Conservation (phyloP, 2,113 vertebrate species). For the Bostrychus sinensis region DNA sequence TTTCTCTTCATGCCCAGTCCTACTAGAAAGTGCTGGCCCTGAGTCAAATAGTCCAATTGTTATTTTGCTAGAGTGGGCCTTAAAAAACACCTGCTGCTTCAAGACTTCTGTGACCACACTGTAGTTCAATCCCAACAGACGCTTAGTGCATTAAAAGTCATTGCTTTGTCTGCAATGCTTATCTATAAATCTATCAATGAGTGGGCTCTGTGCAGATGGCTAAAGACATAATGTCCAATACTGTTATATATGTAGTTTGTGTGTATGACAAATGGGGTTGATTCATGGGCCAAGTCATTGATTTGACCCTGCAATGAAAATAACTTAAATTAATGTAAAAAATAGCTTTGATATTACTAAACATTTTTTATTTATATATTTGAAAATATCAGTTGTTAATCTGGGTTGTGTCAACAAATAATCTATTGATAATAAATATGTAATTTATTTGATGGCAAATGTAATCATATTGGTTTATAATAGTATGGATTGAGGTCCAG, state of each 20-base stretch:
- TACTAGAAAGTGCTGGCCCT: too few species aligned
- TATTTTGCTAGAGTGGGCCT: not conserved
- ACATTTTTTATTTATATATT: too few species aligned
- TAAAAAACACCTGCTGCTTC: slow-evolving; percentile 34
- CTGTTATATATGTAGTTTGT: slow-evolving; percentile 23
- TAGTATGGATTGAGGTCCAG: too few species aligned
- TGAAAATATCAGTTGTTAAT: too few species aligned
- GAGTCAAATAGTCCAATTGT: not conserved
- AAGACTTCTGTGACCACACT: slow-evolving; percentile 5
- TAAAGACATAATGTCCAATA: slow-evolving; percentile 16
- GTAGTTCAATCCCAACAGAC: slow-evolving; percentile 38
- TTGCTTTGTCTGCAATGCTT: slow-evolving; percentile 35
- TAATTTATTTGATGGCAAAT: too few species aligned
- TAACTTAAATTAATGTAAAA: slow-evolving; percentile 10
- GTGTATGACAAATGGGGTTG: slow-evolving; percentile 68
- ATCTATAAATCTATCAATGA: slow-evolving; percentile 62
- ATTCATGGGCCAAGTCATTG: slow-evolving; percentile 59
- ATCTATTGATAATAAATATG: too few species aligned
- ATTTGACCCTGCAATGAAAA: slow-evolving; percentile 69
- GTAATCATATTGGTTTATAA: too few species aligned
- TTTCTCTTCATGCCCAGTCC: not conserved
- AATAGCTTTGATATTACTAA: not conserved
- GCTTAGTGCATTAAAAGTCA: slow-evolving; percentile 11
- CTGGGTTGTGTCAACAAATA: too few species aligned
- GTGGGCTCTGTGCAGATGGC: slow-evolving; percentile 50